Conservation (phyloP, 2,888 invertebrate genomes). For the Sarcophaga caerulescens region DNA sequence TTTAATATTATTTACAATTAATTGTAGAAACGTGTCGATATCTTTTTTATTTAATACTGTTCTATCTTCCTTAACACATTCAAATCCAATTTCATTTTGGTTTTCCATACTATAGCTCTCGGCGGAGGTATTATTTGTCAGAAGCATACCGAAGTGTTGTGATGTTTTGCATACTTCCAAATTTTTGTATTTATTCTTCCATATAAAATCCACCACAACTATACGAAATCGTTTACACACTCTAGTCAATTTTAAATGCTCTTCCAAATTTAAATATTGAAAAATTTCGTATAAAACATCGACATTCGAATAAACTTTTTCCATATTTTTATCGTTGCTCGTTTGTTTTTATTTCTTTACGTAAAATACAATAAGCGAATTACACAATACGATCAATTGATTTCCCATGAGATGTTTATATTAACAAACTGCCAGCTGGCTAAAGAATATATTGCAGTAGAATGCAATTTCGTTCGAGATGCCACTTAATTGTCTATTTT, state of each 20-base stretch:
- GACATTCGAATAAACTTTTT: constrained; percentile 50
- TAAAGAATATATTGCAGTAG: background rate
- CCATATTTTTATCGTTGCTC: constrained; percentile 11
- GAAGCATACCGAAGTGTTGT: constrained; percentile 40
- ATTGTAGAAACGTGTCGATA: constrained; percentile 40
- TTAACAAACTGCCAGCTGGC: constrained; percentile 23
- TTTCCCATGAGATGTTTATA: constrained; percentile 24
- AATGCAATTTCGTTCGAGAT: constrained; percentile 13
- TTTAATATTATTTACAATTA: constrained; percentile 45
- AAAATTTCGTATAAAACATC: constrained; percentile 54
- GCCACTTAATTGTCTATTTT: background rate
- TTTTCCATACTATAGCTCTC: background rate
- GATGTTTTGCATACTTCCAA: constrained; percentile 48
- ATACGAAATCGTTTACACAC: constrained; percentile 46
- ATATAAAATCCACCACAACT: constrained; percentile 55
- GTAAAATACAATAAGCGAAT: background rate
- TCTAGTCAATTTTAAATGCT: constrained; percentile 47
- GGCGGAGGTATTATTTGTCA: constrained; percentile 32
- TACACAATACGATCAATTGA: constrained; percentile 40
- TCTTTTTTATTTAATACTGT: constrained; percentile 36
- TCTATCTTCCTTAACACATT: constrained; percentile 32
- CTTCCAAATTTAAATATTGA: constrained; percentile 51
- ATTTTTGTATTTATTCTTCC: constrained; percentile 56
- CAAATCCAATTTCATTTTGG: constrained; percentile 36
- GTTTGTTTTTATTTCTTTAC: too few species aligned